phyloP scores from a whole-genome alignment of 2,797 vertebrate genomes.

The Ispidina picta region DNA sequence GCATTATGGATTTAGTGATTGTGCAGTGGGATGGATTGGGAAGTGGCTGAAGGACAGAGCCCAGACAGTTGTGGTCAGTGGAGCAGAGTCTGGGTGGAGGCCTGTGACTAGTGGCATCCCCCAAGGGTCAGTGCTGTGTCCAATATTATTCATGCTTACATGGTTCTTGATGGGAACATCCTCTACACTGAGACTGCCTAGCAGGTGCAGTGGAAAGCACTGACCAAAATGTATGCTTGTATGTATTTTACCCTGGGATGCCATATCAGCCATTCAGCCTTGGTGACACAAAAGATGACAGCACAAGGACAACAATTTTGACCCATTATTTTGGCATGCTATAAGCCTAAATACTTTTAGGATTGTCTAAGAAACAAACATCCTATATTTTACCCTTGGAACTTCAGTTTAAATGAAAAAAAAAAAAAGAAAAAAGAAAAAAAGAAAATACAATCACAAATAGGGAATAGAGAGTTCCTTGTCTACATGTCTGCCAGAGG shows the following conservation, averaged over 20 bases:
- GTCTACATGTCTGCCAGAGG: constrained; percentile 10
- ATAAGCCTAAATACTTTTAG: not conserved
- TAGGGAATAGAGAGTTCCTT: not conserved
- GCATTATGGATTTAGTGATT: too few relatives aligned
- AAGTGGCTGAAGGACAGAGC: too few relatives aligned
- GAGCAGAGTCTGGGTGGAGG: too few relatives aligned
- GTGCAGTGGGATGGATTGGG: too few relatives aligned
- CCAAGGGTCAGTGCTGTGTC: too few relatives aligned
- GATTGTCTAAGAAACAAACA: not conserved
- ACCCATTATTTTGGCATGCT: not conserved
- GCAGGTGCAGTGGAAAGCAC: not conserved
- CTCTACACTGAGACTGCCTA: not conserved
- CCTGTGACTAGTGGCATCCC: too few relatives aligned
- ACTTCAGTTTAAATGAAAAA: not conserved
- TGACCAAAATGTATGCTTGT: not conserved
- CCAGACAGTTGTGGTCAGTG: too few relatives aligned
- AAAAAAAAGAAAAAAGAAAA: not conserved
- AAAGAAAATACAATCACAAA: not conserved
- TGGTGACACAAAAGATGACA: not conserved
- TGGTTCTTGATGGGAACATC: not conserved
- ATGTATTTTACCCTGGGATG: not conserved
- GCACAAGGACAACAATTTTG: not conserved
- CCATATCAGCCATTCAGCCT: not conserved
- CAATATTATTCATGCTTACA: not conserved
- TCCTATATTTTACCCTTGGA: not conserved